These are phyloP conservation scores for Sebastes alutus DNA, from an alignment of 2,797 vertebrate genomes.

Conservation along the genomic window DNA sequence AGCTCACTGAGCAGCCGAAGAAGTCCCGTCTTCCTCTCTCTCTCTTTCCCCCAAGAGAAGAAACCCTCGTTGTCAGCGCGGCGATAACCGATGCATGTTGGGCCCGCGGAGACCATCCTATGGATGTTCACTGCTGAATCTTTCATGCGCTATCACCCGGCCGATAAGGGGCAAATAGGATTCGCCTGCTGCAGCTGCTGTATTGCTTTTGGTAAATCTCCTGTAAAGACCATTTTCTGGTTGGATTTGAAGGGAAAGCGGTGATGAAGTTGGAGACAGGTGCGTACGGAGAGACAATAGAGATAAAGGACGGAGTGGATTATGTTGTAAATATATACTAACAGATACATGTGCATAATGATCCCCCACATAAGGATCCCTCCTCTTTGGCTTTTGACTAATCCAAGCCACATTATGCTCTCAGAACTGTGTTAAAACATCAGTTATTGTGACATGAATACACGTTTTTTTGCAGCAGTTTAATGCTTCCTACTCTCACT, in stretches of 20 bases:
- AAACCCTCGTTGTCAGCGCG: conserved; percentile 49
- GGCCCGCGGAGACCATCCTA: conserved; percentile 11
- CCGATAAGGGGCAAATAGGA: conserved; percentile 68
- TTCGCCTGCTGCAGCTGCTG: conserved; percentile 35
- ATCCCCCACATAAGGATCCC: background rate
- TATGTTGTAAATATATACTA: background rate
- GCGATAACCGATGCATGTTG: conserved; percentile 47
- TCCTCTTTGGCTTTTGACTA: background rate
- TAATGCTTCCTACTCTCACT: background rate
- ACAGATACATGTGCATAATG: background rate
- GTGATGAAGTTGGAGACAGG: background rate
- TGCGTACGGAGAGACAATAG: background rate
- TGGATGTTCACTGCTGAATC: conserved; percentile 55
- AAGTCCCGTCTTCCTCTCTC: conserved; percentile 18
- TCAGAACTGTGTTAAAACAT: background rate
- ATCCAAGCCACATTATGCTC: background rate
- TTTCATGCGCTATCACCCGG: conserved; percentile 47
- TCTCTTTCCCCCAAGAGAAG: conserved; percentile 20
- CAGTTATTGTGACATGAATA: background rate
- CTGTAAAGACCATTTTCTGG: conserved; percentile 41
- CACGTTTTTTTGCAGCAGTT: background rate
- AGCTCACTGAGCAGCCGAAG: conserved; percentile 42
- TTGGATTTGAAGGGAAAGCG: conserved; percentile 14
- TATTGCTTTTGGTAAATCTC: conserved; percentile 50
- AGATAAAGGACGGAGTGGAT: background rate